phyloP scores from a whole-genome alignment of 2,888 invertebrate genomes.

The Apamea sordens region DNA sequence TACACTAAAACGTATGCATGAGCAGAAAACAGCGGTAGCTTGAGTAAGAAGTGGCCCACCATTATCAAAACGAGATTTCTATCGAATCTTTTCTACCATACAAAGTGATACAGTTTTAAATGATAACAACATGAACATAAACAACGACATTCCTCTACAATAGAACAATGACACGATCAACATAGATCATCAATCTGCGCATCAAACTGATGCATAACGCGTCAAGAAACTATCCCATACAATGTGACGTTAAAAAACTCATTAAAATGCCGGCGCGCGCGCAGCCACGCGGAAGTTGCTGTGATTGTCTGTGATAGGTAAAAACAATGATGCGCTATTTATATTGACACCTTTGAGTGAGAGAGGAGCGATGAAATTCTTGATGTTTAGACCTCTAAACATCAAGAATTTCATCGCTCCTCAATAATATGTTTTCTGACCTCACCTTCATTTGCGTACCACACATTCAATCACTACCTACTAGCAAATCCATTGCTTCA shows the following conservation, averaged over 20 bases:
- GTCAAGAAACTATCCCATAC: conserved; percentile 54
- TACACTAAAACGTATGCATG: background rate
- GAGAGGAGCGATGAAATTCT: conserved; percentile 22
- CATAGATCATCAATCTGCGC: conserved; percentile 43
- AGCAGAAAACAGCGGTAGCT: background rate
- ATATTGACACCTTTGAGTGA: conserved; percentile 50
- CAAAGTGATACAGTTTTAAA: conserved; percentile 6
- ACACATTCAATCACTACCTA: no score
- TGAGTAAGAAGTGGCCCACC: background rate
- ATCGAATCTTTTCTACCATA: background rate
- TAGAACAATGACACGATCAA: conserved; percentile 41
- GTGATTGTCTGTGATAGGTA: conserved; percentile 48
- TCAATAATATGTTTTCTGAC: no score
- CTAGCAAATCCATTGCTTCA: no score
- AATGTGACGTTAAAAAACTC: conserved; percentile 60
- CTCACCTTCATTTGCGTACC: no score
- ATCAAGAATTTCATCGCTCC: no score
- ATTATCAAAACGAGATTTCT: conserved; percentile 4
- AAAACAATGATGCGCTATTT: conserved; percentile 64
- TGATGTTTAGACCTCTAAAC: no score
- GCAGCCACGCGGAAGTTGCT: conserved; percentile 59
- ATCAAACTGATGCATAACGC: conserved; percentile 38
- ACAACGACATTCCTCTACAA: conserved; percentile 1
- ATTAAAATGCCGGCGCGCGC: conserved; percentile 61
- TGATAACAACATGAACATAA: conserved; percentile 16